phyloP scores from a whole-genome alignment of 2,888 invertebrate species.

The Pyrgus malvae region DNA sequence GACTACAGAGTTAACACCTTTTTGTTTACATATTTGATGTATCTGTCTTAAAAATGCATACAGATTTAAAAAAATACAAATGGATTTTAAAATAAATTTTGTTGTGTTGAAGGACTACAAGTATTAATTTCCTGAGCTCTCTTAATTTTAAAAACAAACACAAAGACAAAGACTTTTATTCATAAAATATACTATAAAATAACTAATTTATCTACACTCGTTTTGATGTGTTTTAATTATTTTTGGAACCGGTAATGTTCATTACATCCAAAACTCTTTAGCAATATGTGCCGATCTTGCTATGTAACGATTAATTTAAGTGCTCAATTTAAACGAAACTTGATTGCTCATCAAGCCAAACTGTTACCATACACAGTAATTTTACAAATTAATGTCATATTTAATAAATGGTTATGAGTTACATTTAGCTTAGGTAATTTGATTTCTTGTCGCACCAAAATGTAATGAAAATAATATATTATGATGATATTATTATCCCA shows the following conservation, averaged over 20 bases:
- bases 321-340: slow-evolving; percentile 28
- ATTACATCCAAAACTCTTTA: neutral
- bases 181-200: too few relatives aligned
- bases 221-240: neutral
- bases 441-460: slow-evolving; percentile 5
- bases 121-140: too few relatives aligned
- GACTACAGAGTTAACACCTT: too few relatives aligned
- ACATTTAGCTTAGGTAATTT: slow-evolving; percentile 13
- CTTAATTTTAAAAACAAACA: too few relatives aligned
- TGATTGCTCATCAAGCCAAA: slow-evolving; percentile 32
- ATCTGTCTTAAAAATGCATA: too few relatives aligned
- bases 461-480: slow-evolving; percentile 4
- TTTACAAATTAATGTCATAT: slow-evolving; percentile 30
- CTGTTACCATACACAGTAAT: slow-evolving; percentile 27
- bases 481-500: neutral
- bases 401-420: slow-evolving; percentile 19
- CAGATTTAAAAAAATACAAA: too few relatives aligned
- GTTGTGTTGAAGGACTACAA: too few relatives aligned
- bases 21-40: too few relatives aligned
- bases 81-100: too few relatives aligned
- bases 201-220: neutral
- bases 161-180: too few relatives aligned
- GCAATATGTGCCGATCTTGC: slow-evolving; percentile 12
- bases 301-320: slow-evolving; percentile 22
- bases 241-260: neutral